Evolutionary conservation across 35 echinoderm and acorn worm genomes (phyloP), one percentile per base, ranked within the genome.

Genomic region (Ophiothrix spiculata): DNA sequence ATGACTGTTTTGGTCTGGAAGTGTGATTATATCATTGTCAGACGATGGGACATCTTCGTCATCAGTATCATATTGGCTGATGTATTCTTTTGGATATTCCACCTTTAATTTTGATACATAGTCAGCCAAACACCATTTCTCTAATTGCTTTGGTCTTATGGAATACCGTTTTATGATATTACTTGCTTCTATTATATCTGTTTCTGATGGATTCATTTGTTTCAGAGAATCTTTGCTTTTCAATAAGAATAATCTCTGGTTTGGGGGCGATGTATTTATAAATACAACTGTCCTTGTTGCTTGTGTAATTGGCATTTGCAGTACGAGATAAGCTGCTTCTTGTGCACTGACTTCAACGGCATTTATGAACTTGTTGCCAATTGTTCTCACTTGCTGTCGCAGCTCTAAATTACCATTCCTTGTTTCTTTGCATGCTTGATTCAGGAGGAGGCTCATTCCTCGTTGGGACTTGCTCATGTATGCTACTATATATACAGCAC

Each of bases 381-480:
- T 37, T 77, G 69, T 21, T 78, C 77, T 86, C 54, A 94, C 31
- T 32, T 74, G 41, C 80, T 81, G 23, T 63, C 74, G 80, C 35
- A 81, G 35, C 75, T 85, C 81, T 75, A 85, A 8, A 21, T 54
- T 54, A 11, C 45, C 93, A 76, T 92, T 31, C 49, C 78, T 60
- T 54, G 75, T 80, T 86, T 93, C 91, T 83, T 31, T 33, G 36
- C 75, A 56, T 34, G 93, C 86, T 33, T 88, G 46, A 39, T 56
- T 36, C 33, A 95, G 56, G 2, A 92, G 39, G 33, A 46, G n/a
- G 29, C 93, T 69, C 93, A 90, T 94, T 82, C 85, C 92, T 56
- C 88, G n/a, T 63, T 91, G 88, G 77, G 92, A 37, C 32, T 94
- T 94, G 23, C 46, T 38, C 33, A 94, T 94, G 33, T 94, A 94